Base-by-base conservation (phyloP, 2,113 vertebrate species). In the Meles meles region DNA sequence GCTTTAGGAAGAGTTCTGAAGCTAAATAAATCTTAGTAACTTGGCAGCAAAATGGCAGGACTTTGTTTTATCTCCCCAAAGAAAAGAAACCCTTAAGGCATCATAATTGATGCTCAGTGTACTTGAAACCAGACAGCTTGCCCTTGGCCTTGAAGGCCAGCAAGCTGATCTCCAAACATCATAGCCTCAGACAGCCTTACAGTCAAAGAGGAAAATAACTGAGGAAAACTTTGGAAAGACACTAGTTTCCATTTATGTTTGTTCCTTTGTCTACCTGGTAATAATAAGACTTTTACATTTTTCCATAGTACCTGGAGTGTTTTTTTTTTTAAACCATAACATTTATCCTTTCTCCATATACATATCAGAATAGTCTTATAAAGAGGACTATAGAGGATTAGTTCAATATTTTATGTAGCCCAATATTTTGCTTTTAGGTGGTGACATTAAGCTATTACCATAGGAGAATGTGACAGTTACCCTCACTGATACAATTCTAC, bases 121-220 rank as follows among this genome's bases (percentile, higher is more conserved):
- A 55, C 23, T 97, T 98, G 97, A 86, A 97, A 72, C 72, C 49
- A 88, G 82, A 42, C 55, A 86, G 49, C 88, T 97, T 98, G 94
- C 79, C 42, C 97, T 84, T 95, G 81, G 94, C 93, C 97, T 92
- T 97, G 88, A 90, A 97, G 96, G 93, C 67, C 57, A 69, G 69
- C 39, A 86, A 96, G 96, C 96, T 94, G 13, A 34, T 69, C 57
- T 98, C 97, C 98, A 99, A 98, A 93, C 44, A 96, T 88, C 97
- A 97, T 85, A 97, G 96, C 63, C 90, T 93, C 82, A 97, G 49
- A 94, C 59, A 90, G 81, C 86, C 79, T 96, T 34, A 63, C 91
- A 69, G 65, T 94, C n/a, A 96, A 95, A 96, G 47, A 89, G 44
- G 93, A 98, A 97, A 96, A 97, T 92, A 96, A 97, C 97, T 67